Percentiles rank a stretch among this genome's conserved stretches.
phyloP scores from a whole-genome alignment of 2,888 invertebrate genomes.

The Xanthostigma xanthostigma region DNA sequence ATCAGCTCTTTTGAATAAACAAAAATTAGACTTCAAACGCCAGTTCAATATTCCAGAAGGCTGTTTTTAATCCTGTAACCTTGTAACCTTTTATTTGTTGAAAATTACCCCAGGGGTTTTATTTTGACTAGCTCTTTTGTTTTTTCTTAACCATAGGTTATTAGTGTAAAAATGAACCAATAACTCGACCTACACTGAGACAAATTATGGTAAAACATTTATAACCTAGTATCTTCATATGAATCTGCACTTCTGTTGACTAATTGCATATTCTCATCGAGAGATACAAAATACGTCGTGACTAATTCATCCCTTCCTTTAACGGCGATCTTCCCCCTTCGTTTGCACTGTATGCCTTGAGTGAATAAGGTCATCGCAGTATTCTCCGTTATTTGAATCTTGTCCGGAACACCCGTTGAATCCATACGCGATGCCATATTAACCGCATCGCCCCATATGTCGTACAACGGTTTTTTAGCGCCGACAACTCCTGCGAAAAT shows the following conservation, averaged over 20 bases:
- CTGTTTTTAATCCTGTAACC: too few relatives aligned
- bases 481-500: conserved; percentile 92
- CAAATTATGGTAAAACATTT: too few relatives aligned
- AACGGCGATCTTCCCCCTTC: conserved; percentile 53
- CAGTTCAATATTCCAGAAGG: too few relatives aligned
- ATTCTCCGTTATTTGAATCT: conserved; percentile 61
- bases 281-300: conserved; percentile 56
- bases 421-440: conserved; percentile 97
- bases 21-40: too few relatives aligned
- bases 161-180: too few relatives aligned
- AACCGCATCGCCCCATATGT: conserved; percentile 94
- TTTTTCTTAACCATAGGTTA: too few relatives aligned
- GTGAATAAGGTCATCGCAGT: conserved; percentile 53
- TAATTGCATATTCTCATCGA: conserved; percentile 33
- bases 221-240: conserved; percentile 8
- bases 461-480: conserved; percentile 84
- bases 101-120: too few relatives aligned
- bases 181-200: too few relatives aligned
- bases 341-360: conserved; percentile 51
- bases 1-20: too few relatives aligned
- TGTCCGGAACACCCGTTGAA: conserved; percentile 67
- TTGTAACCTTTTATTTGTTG: too few relatives aligned
- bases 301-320: conserved; percentile 53
- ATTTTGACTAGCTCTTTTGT: too few relatives aligned
- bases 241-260: conserved; percentile 5